A percentile compares a stretch with the other conserved stretches of the same genome.
phyloP scores from a whole-genome alignment of 2,113 vertebrate genomes.

The Phrynosoma platyrhinos region DNA sequence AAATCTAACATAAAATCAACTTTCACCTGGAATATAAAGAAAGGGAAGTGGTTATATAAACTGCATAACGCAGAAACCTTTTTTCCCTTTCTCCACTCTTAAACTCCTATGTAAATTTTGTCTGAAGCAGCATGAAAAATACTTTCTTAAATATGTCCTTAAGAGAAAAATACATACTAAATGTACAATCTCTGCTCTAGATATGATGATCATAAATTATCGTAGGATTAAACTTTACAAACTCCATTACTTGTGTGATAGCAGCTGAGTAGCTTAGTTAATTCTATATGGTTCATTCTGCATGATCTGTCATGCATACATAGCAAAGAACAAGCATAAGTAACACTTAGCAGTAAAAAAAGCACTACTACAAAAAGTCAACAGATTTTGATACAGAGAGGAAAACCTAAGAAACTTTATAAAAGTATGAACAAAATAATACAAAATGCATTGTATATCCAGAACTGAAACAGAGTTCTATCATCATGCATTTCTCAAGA shows the following conservation, averaged over 20 bases:
- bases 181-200: conserved; percentile 14
- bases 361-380: neutral
- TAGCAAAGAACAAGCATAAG: neutral
- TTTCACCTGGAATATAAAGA: neutral
- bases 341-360: neutral
- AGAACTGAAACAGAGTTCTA: neutral
- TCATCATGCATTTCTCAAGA: neutral
- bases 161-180: neutral
- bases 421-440: neutral
- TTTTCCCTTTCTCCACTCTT: neutral
- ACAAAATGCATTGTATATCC: neutral
- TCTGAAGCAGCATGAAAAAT: conserved; percentile 32
- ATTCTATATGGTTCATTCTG: conserved; percentile 4
- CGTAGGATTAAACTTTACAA: conserved; percentile 8
- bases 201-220: neutral
- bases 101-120: conserved; percentile 28
- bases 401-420: neutral
- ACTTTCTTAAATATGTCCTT: neutral
- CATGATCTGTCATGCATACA: conserved; percentile 2
- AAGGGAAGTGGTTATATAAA: neutral
- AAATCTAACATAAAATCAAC: neutral
- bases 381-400: neutral
- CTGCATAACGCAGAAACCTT: neutral
- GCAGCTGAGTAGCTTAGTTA: conserved; percentile 11
- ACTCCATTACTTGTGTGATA: neutral